phyloP scores from a whole-genome alignment of 2,113 vertebrate genomes.

The Hassar affinis region DNA sequence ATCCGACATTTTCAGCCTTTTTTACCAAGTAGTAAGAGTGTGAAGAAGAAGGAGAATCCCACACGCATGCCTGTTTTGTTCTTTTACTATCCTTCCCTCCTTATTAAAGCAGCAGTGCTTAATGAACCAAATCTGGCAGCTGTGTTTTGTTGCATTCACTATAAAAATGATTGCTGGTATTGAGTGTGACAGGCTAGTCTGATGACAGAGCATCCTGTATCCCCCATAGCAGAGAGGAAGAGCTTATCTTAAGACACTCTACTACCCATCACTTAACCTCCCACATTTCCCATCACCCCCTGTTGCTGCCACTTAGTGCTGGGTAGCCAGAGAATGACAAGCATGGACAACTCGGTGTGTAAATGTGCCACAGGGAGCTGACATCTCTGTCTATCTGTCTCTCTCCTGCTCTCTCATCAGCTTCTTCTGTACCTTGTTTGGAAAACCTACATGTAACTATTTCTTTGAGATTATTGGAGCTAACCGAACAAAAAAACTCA shows the following conservation, averaged over 20 bases:
- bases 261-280: slow-evolving; percentile 62
- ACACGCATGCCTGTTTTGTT: slow-evolving; percentile 53
- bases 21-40: neutral
- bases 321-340: slow-evolving; percentile 74
- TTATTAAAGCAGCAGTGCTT: slow-evolving; percentile 69
- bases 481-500: neutral
- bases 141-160: slow-evolving; percentile 68
- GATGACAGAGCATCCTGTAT: slow-evolving; percentile 70
- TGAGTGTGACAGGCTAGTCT: slow-evolving; percentile 74
- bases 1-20: neutral
- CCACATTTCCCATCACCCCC: slow-evolving; percentile 41
- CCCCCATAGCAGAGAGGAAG: slow-evolving; percentile 55
- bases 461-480: neutral
- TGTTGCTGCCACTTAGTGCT: slow-evolving; percentile 66
- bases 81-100: slow-evolving; percentile 54
- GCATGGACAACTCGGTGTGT: slow-evolving; percentile 68
- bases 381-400: slow-evolving; percentile 47
- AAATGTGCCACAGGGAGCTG: slow-evolving; percentile 68
- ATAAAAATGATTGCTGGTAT: slow-evolving; percentile 71
- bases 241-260: slow-evolving; percentile 67
- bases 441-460: neutral
- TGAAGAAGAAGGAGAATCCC: neutral
- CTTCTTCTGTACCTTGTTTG: neutral
- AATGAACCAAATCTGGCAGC: slow-evolving; percentile 67
- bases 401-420: neutral